Conservation (phyloP, 35 echinoderm and acorn worm genomes). For the Ophiothrix spiculata region DNA sequence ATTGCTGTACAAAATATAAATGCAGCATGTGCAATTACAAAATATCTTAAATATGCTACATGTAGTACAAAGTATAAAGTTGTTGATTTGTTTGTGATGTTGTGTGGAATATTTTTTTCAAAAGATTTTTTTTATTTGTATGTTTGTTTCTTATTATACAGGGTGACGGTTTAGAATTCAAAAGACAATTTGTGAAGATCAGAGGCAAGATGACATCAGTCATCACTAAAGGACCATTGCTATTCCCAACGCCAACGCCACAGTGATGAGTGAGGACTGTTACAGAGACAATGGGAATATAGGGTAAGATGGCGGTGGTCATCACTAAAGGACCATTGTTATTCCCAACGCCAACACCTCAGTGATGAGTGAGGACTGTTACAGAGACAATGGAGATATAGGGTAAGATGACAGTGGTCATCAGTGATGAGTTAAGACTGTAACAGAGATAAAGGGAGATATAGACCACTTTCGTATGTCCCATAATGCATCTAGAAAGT, state of each 20-base stretch:
- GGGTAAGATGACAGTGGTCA: too few relatives aligned
- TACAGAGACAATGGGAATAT: too few relatives aligned
- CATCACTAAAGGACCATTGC: constrained; percentile 50
- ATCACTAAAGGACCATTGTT: constrained; percentile 54
- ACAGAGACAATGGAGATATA: too few relatives aligned
- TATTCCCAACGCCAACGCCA: neutral
- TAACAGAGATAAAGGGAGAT: too few relatives aligned
- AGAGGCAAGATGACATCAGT: constrained; percentile 54
- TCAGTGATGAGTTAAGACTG: too few relatives aligned
- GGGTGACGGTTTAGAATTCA: constrained; percentile 97
- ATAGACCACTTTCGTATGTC: too few relatives aligned
- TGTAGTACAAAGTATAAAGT: neutral
- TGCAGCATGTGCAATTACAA: too few relatives aligned
- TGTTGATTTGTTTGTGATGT: neutral
- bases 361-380: neutral
- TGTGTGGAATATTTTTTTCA: neutral
- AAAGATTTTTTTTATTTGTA: constrained; percentile 3
- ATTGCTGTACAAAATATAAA: neutral
- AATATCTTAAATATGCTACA: neutral
- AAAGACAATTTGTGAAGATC: constrained; percentile 90
- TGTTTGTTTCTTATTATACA: too few relatives aligned
- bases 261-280: neutral
- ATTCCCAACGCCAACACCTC: neutral
- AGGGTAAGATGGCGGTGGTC: too few relatives aligned
- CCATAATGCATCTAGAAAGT: too few relatives aligned